Percentiles rank a stretch among this genome's conserved stretches.
phyloP scores from a whole-genome alignment of 2,888 invertebrate species.

The Cheilosia pagana region DNA sequence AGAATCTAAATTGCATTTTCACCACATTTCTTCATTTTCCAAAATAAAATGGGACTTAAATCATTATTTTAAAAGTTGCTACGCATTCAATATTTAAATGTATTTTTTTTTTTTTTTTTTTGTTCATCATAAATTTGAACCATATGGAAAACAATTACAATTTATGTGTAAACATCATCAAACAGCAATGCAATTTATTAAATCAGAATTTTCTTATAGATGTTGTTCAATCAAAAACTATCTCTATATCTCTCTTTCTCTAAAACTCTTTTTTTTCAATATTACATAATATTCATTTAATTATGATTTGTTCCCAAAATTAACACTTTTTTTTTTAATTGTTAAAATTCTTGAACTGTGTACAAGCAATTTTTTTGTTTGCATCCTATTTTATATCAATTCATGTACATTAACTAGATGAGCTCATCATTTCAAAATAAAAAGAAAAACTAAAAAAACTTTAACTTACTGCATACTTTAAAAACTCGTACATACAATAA shows the following conservation, averaged over 20 bases:
- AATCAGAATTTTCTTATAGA: constrained; percentile 74
- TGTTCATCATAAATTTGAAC: constrained; percentile 62
- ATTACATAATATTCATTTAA: constrained; percentile 39
- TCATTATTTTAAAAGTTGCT: constrained; percentile 74
- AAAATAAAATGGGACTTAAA: constrained; percentile 59
- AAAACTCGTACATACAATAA: constrained; percentile 14
- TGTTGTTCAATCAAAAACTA: constrained; percentile 75
- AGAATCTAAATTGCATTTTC: constrained; percentile 74
- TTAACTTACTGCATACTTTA: constrained; percentile 27
- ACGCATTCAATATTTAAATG: constrained; percentile 67
- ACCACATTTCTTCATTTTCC: constrained; percentile 65
- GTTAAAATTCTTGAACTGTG: constrained; percentile 55
- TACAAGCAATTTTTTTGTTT: constrained; percentile 66
- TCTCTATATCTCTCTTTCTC: constrained; percentile 69
- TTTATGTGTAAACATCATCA: constrained; percentile 65
- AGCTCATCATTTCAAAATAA: constrained; percentile 43
- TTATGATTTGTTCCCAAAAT: constrained; percentile 36
- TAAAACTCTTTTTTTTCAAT: constrained; percentile 64
- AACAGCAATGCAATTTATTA: constrained; percentile 73
- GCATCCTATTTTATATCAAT: constrained; percentile 68
- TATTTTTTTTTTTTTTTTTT: constrained; percentile 40
- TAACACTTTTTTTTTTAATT: constrained; percentile 37
- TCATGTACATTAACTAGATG: constrained; percentile 69
- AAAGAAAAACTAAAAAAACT: constrained; percentile 26
- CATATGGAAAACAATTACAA: constrained; percentile 67